These are phyloP conservation scores for Microctonus aethiopoides DNA, from an alignment of 2,888 invertebrate species.

Conservation along the genomic window DNA sequence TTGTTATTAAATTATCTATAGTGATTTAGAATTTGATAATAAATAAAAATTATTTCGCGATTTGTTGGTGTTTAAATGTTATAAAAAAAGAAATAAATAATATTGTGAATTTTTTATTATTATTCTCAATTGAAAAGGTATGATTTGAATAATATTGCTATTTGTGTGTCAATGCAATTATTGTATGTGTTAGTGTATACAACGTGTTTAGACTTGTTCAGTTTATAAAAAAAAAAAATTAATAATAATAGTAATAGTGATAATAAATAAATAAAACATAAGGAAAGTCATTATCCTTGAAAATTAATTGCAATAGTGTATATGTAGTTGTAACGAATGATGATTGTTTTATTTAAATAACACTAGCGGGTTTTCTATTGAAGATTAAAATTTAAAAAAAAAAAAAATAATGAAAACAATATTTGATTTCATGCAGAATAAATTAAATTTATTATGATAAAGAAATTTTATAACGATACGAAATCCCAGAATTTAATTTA, in stretches of 20 bases:
- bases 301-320: not conserved
- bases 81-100: no score
- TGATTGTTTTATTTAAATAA: no score
- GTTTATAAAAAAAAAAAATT: not conserved
- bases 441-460: no score
- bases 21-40: not conserved
- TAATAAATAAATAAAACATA: no score
- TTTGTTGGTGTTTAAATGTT: no score
- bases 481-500: no score
- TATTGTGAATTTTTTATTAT: not conserved
- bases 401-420: no score
- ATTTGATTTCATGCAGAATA: no score
- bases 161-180: not conserved
- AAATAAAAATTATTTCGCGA: not conserved
- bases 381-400: no score
- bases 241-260: no score
- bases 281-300: conserved; percentile 5
- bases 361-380: no score
- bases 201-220: not conserved
- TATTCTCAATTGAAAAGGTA: not conserved
- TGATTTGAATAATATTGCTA: not conserved
- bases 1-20: not conserved
- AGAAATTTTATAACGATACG: no score
- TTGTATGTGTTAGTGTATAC: not conserved
- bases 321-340: not conserved